These are phyloP conservation scores for Synergus umbraculus DNA, from an alignment of 2,888 invertebrate genomes.

Conservation along the genomic window DNA sequence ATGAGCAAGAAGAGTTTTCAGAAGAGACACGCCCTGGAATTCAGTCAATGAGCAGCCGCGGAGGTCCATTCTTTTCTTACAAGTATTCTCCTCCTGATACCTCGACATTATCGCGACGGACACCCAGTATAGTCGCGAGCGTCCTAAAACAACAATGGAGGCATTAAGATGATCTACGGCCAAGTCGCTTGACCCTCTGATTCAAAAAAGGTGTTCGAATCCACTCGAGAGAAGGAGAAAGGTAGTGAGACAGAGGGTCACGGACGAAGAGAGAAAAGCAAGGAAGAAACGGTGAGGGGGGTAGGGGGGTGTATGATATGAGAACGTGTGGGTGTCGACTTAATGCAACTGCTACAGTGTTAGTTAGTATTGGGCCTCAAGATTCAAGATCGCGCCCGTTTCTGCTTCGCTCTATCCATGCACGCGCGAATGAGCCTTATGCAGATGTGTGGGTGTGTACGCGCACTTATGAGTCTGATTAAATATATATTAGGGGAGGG, in stretches of 20 bases:
- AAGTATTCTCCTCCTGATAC: constrained; percentile 56
- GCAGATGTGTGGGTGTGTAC: constrained; percentile 28
- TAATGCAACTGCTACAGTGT: constrained; percentile 65
- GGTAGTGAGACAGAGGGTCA: constrained; percentile 52
- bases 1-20: constrained; percentile 36
- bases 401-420: constrained; percentile 53
- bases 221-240: constrained; percentile 63
- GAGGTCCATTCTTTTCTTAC: constrained; percentile 31
- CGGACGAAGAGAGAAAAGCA: constrained; percentile 48
- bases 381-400: constrained; percentile 59
- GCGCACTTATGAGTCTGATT: constrained; percentile 71
- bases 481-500: constrained; percentile 74
- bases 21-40: constrained; percentile 56
- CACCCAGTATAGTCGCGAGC: constrained; percentile 71
- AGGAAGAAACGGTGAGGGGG: constrained; percentile 43
- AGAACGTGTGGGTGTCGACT: constrained; percentile 71
- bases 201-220: constrained; percentile 76
- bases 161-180: constrained; percentile 77
- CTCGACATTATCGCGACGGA: constrained; percentile 67
- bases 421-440: constrained; percentile 49
- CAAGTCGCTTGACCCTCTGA: constrained; percentile 76
- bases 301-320: constrained; percentile 36
- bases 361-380: constrained; percentile 64
- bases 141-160: constrained; percentile 77
- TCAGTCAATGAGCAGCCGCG: constrained; percentile 52